These are phyloP conservation scores for Alosa alosa DNA, from an alignment of 2,113 vertebrate species.

Conservation along the genomic window DNA sequence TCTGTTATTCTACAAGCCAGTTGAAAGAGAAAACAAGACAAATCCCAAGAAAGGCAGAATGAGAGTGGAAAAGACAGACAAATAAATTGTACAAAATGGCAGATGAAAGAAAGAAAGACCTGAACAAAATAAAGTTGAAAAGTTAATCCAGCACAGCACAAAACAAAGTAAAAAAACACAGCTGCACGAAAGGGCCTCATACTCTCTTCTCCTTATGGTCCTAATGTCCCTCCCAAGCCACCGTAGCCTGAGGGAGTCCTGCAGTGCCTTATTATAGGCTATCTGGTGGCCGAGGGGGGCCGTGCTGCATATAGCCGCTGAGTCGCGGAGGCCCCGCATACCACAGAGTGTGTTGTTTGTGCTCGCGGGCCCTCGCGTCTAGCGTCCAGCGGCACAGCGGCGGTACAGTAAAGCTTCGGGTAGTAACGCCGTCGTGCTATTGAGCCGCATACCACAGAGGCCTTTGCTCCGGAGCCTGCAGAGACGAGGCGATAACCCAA, in stretches of 20 bases:
- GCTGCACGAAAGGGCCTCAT: not conserved
- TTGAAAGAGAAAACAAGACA: not conserved
- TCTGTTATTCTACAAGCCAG: no score
- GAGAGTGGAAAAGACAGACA: not conserved
- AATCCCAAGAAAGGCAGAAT: not conserved
- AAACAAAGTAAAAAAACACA: not conserved
- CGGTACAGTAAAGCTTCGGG: no score
- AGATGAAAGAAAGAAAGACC: not conserved
- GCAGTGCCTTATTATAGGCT: not conserved
- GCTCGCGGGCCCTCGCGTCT: no score
- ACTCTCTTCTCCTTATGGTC: not conserved
- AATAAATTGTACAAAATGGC: not conserved
- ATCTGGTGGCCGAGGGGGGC: not conserved
- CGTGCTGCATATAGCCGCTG: conserved; percentile 31
- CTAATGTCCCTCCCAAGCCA: conserved; percentile 2
- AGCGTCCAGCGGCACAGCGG: no score
- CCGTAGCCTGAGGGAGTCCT: not conserved
- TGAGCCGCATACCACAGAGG: no score
- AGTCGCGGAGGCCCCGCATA: conserved; percentile 9
- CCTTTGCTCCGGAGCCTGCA: no score
- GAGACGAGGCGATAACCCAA: not conserved
- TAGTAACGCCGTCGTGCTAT: no score
- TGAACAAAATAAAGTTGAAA: not conserved
- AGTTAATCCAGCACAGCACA: not conserved
- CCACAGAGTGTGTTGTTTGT: not conserved